Base-by-base conservation (phyloP, 2,888 invertebrate genomes). In the Melitaea athalia region DNA sequence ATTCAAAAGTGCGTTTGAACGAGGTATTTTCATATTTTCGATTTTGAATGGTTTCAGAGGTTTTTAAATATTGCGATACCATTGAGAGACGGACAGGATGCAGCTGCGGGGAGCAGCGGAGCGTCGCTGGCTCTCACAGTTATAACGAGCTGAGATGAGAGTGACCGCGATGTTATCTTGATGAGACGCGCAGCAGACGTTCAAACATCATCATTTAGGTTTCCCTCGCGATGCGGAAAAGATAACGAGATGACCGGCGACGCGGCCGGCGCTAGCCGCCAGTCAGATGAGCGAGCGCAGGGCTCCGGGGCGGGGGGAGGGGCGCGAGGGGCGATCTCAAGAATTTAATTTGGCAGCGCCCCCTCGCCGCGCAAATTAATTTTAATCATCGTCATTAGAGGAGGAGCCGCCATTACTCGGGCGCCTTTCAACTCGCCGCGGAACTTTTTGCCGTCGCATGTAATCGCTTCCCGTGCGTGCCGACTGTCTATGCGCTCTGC, bases 341-440 rank as follows among this genome's bases (percentile, higher is more conserved):
- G 88, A 88, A 89, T 91, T 88, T 88, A 88, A 89, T 90, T 89
- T 86, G 86, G 83, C 81, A 80, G 78, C 72, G 80, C 76, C 72
- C 77, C 76, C 77, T 76, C 76, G 75, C 78, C 78, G 85, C 81
- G 84, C 87, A 85, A 90, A 91, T 91, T 91, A 89, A 91, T 91
- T 90, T 90, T 91, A 91, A 91, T 91, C 88, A 87, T 75, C 84
- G 85, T 89, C 88, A 91, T 91, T 91, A 91, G 83, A 75, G 70
- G 70, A 69, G 72, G 62, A 67, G 76, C 74, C 50, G 74, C 73
- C 72, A 72, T 71, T 67, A 64, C 68, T 71, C 47, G 64, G 33
- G 78, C 65, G 62, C 63, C 77, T 79, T 77, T 79, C 76, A 78
- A 77, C 72, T 77, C 75, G 79, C 80, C 79, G 79, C 76, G 70